phyloP scores from a whole-genome alignment of 2,888 invertebrate species.

The Fragum sueziense region DNA sequence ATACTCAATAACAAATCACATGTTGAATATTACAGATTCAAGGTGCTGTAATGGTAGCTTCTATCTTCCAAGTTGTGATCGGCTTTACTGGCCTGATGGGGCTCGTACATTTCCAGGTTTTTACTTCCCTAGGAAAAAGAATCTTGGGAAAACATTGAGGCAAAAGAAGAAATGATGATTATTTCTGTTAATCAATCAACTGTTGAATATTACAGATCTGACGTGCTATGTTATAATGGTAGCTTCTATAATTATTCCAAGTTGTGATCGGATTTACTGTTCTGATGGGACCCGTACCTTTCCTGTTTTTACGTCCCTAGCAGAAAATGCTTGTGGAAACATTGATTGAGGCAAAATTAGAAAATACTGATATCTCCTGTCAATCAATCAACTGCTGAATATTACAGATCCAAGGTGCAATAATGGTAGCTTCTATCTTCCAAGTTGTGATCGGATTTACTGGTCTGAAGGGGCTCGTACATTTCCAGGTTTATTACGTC shows the following conservation, averaged over 20 bases:
- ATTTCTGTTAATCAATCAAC: too few species aligned
- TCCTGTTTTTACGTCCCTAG: too few species aligned
- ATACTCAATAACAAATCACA: too few species aligned
- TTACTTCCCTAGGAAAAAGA: too few species aligned
- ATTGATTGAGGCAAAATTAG: too few species aligned
- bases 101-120: too few species aligned
- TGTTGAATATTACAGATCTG: slow-evolving; percentile 86
- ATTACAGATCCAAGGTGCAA: slow-evolving; percentile 89
- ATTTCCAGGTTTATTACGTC: too few species aligned
- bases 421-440: slow-evolving; percentile 89
- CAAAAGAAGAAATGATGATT: too few species aligned
- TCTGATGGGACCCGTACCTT: slow-evolving; percentile 88
- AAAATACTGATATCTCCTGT: too few species aligned
- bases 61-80: slow-evolving; percentile 89
- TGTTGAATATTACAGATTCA: slow-evolving; percentile 86
- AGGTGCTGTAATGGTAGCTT: slow-evolving; percentile 91
- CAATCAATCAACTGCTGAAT: too few species aligned
- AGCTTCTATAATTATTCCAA: slow-evolving; percentile 89
- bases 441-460: slow-evolving; percentile 88
- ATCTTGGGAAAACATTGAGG: too few species aligned
- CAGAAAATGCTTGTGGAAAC: too few species aligned
- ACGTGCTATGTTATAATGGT: slow-evolving; percentile 92
- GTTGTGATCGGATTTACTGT: slow-evolving; percentile 88
- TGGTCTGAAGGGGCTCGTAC: slow-evolving; percentile 89
- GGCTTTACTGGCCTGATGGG: slow-evolving; percentile 89